Evolutionary conservation across 2,888 invertebrate genomes (phyloP).

Genomic region (Alentia gelatinosa): DNA sequence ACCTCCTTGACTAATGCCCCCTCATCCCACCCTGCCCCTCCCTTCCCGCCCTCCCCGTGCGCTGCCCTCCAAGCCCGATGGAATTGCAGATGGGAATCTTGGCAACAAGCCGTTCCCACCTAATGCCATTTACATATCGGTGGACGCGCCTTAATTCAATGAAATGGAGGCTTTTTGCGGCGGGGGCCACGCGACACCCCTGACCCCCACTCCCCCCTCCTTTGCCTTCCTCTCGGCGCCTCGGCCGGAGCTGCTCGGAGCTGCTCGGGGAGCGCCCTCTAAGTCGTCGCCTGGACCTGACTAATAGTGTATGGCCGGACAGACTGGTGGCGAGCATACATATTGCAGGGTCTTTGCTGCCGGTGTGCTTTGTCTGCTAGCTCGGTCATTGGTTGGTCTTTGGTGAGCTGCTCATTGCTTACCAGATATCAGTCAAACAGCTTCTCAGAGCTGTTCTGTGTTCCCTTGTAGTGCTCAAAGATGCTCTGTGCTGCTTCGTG

Average conservation of each 20-base stretch:
- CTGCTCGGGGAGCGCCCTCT: neutral
- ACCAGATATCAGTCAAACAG: too few species aligned
- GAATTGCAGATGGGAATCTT: conserved; percentile 51
- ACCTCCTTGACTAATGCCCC: neutral
- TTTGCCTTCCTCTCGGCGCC: neutral
- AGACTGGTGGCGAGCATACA: neutral
- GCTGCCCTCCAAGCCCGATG: neutral
- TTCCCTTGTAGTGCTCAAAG: too few species aligned
- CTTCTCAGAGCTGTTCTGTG: too few species aligned
- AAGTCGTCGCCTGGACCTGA: neutral
- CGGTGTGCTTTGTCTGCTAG: neutral
- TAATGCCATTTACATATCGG: conserved; percentile 50
- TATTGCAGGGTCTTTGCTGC: neutral
- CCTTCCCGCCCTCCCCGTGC: neutral
- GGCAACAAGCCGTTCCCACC: conserved; percentile 47
- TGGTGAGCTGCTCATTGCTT: too few species aligned
- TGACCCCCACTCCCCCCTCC: neutral
- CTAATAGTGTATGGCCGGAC: neutral
- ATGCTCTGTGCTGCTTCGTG: too few species aligned
- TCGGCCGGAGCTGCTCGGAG: neutral
- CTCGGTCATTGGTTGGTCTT: neutral
- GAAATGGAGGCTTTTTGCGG: conserved; percentile 36
- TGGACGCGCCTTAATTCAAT: neutral
- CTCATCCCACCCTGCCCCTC: neutral
- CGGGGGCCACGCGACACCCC: neutral